These are phyloP conservation scores for Pungitius pungitius DNA, from an alignment of 2,113 vertebrate species.

Conservation along the genomic window DNA sequence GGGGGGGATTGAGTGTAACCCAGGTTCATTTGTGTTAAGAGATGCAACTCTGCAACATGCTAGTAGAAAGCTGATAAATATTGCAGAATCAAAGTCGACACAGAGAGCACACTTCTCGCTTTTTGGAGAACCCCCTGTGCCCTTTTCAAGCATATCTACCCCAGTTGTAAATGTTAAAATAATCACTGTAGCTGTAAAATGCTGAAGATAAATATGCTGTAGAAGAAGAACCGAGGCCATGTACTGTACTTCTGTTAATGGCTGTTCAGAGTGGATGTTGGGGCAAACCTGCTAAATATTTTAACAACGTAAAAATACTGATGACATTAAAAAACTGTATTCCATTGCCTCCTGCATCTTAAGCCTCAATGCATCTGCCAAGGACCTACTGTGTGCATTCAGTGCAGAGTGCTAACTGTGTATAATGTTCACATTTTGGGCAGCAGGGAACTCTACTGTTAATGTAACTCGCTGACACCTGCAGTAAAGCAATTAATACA, in stretches of 20 bases:
- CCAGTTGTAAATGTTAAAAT: conserved; percentile 33
- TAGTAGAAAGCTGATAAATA: conserved; percentile 65
- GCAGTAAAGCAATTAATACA: conserved; percentile 60
- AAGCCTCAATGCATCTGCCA: conserved; percentile 17
- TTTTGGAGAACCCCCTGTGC: conserved; percentile 20
- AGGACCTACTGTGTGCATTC: conserved; percentile 1
- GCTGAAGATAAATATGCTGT: conserved; percentile 11
- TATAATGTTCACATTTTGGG: conserved; percentile 24
- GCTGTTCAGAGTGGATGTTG: conserved; percentile 45
- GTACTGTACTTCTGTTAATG: conserved; percentile 31
- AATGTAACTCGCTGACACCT: conserved; percentile 50
- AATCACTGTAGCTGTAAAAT: conserved; percentile 13
- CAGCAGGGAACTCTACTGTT: conserved; percentile 20
- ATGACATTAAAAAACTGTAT: conserved; percentile 28
- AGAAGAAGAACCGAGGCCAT: conserved; percentile 9
- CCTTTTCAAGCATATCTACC: conserved; percentile 25
- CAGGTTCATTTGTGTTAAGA: conserved; percentile 43
- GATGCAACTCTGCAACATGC: conserved; percentile 37
- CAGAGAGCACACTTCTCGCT: conserved; percentile 22
- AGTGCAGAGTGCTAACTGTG: not conserved
- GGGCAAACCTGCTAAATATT: conserved; percentile 68
- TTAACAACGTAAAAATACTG: conserved; percentile 58
- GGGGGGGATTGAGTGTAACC: conserved; percentile 17
- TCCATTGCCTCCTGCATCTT: conserved; percentile 14
- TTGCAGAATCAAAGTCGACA: conserved; percentile 53